Base-by-base conservation (phyloP, 2,113 vertebrate species). In the Varanus komodoensis region DNA sequence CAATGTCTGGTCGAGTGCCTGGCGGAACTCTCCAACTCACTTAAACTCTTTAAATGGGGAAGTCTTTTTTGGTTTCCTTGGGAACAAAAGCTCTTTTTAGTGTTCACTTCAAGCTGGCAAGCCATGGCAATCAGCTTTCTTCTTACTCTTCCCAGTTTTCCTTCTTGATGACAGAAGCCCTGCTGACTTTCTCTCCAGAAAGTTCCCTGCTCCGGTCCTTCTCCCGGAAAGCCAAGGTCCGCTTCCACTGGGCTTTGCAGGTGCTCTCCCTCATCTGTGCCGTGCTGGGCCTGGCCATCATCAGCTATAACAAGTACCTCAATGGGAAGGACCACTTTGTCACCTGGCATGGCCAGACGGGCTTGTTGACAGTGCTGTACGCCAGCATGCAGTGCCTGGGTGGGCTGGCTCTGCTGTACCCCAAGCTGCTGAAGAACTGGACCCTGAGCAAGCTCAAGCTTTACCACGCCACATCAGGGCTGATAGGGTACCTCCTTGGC, bases 111-210 rank as follows among this genome's bases (percentile, higher is more conserved):
- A 38, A 23, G 38, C 11, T 82, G 73, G 80, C 6, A 52, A 83
- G 21, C 73, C 27, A 17, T 25, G 17, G 14, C 69, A 8, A 52
- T 52, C 15, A 29, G 23, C 50, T 17, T 17, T 86, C 79, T 88
- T 90, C 38, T 92, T 21, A 93, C 88, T 95, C 81, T 82, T 69
- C 91, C 32, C 96, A 99, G 99, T 99, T 99, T 94, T 98, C 98
- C 67, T 97, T 99, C 93, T 97, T 99, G 95, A 98, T 99, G 99
- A 99, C 99, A 0, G 98, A 99, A 93, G 99, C 99, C 23, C 93
- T 99, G 77, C 97, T 99, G 86, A 95, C 99, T 6, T 99, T 99
- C 96, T 99, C 99, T 5, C 98, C 98, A 0, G 97, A 98, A 86
- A 98, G 97, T 44, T 99, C 98, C 2, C 96, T 96, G 79, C 93